phyloP scores from a whole-genome alignment of 2,888 invertebrate species.

The Lepidochitona cinerea region DNA sequence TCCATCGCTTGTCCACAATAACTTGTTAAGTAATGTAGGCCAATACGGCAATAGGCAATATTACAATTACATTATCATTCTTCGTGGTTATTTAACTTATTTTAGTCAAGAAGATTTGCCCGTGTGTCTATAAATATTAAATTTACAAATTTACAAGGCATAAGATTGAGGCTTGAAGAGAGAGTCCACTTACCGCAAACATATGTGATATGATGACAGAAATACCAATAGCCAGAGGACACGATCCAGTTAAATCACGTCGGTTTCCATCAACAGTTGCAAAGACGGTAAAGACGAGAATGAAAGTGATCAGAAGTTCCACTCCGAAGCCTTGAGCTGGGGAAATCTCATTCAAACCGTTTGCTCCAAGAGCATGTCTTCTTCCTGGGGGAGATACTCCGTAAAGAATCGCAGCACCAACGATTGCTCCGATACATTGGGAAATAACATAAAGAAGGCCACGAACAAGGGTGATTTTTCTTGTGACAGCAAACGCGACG shows the following conservation, averaged over 20 bases:
- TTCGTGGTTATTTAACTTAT: no score
- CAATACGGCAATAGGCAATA: no score
- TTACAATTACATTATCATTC: no score
- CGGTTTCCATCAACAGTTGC: conserved; percentile 85
- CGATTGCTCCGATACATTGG: conserved; percentile 93
- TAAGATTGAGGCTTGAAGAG: no score
- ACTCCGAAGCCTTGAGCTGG: conserved; percentile 84
- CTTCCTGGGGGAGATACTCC: conserved; percentile 71
- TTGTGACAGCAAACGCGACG: conserved; percentile 80
- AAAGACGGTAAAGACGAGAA: conserved; percentile 90
- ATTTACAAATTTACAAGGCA: no score
- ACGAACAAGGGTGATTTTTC: conserved; percentile 83
- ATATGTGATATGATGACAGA: conserved; percentile 89
- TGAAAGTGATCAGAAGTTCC: conserved; percentile 88
- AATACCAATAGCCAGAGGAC: conserved; percentile 87
- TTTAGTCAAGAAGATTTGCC: no score
- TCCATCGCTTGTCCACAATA: no score
- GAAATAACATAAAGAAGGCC: conserved; percentile 88
- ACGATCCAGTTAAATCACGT: conserved; percentile 85
- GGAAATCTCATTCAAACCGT: conserved; percentile 45
- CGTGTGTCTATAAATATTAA: no score
- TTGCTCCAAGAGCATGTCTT: background rate
- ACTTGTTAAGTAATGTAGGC: no score
- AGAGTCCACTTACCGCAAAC: conserved; percentile 80
- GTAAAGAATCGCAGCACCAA: conserved; percentile 91